Evolutionary conservation across 2,797 vertebrate species (phyloP).

Genomic region (Micrastur ruficollis): DNA sequence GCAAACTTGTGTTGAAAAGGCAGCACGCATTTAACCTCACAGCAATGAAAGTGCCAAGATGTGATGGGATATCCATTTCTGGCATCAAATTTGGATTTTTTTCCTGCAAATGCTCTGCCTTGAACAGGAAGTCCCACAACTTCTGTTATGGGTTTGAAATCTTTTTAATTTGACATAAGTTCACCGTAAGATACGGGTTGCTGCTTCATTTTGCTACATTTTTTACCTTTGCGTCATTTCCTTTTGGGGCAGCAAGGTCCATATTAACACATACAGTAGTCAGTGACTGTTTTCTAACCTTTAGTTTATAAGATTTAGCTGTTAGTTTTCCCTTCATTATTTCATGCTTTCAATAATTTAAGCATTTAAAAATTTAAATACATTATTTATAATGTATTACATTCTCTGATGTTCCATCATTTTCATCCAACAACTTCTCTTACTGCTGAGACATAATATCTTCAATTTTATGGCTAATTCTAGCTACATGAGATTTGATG

Average conservation of each 20-base stretch:
- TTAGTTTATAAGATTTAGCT: neutral
- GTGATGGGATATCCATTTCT: neutral
- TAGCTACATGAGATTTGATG: neutral
- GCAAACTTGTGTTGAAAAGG: neutral
- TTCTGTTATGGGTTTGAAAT: neutral
- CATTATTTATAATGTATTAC: slow-evolving; percentile 30
- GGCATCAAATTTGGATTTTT: neutral
- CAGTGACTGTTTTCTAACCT: neutral
- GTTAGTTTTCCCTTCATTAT: neutral
- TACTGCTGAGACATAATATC: neutral
- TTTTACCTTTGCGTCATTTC: neutral
- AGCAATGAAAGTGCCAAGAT: neutral
- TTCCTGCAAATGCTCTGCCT: neutral
- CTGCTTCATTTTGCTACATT: neutral
- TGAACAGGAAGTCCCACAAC: neutral
- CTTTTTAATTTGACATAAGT: neutral
- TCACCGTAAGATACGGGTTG: neutral
- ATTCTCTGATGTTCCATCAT: neutral
- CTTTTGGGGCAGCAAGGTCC: neutral
- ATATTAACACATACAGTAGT: neutral
- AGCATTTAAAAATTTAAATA: neutral
- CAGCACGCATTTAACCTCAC: neutral
- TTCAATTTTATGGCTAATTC: neutral
- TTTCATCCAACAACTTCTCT: neutral
- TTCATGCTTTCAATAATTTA: neutral